Evolutionary conservation across 2,797 vertebrate genomes (phyloP).

Genomic region (Melanogrammus aeglefinus): DNA sequence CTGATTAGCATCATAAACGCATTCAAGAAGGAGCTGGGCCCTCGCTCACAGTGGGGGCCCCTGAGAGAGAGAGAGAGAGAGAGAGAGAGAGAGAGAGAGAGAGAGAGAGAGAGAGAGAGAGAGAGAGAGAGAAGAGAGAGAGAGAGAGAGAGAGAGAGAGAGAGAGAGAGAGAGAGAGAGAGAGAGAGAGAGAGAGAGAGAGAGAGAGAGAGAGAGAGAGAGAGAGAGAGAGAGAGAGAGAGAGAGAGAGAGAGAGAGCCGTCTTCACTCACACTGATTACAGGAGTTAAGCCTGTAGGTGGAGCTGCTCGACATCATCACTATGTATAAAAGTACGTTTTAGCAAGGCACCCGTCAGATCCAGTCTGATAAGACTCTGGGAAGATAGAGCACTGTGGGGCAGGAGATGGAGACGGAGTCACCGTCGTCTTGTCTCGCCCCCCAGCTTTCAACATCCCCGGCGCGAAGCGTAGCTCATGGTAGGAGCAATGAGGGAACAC

Average conservation of each 20-base stretch:
- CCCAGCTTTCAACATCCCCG: neutral
- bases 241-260: neutral
- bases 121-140: neutral
- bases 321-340: slow-evolving; percentile 68
- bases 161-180: neutral
- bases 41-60: slow-evolving; percentile 18
- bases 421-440: slow-evolving; percentile 17
- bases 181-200: neutral
- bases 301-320: slow-evolving; percentile 63
- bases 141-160: neutral
- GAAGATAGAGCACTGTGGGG: slow-evolving; percentile 54
- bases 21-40: slow-evolving; percentile 32
- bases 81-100: neutral
- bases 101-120: neutral
- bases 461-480: slow-evolving; percentile 7
- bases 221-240: neutral
- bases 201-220: neutral
- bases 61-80: neutral
- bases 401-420: slow-evolving; percentile 25
- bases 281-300: slow-evolving; percentile 67
- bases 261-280: slow-evolving; percentile 59
- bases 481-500: slow-evolving; percentile 70
- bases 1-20: slow-evolving; percentile 74
- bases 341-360: slow-evolving; percentile 69
- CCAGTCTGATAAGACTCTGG: slow-evolving; percentile 35